A percentile compares a stretch with the other conserved stretches of the same genome.
Conservation (phyloP, 2,113 vertebrate species). For the Microtus oregoni region DNA sequence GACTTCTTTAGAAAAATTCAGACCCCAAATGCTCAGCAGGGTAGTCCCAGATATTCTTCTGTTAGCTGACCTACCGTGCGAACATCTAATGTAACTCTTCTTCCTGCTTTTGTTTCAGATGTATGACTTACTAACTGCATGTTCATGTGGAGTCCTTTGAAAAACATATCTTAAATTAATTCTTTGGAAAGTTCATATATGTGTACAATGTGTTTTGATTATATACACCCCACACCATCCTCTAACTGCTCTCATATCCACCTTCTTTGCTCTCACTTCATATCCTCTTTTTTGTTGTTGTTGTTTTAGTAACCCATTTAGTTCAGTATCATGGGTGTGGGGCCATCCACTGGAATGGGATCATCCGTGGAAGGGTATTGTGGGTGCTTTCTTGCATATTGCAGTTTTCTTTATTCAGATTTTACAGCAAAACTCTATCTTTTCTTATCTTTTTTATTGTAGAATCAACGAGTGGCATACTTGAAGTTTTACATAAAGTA, state of each 20-base stretch:
- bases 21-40: background rate
- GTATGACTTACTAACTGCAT: background rate
- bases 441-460: slow-evolving; percentile 69
- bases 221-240: no score
- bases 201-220: background rate
- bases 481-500: slow-evolving; percentile 89
- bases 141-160: background rate
- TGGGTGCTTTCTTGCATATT: background rate
- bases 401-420: background rate
- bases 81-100: background rate
- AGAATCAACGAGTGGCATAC: slow-evolving; percentile 90
- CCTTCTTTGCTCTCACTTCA: background rate
- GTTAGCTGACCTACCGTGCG: background rate
- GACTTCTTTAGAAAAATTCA: slow-evolving; percentile 8
- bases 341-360: no score
- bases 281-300: background rate
- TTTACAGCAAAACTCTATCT: slow-evolving; percentile 18
- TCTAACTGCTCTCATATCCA: background rate
- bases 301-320: background rate
- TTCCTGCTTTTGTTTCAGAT: background rate
- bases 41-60: background rate
- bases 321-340: no score
- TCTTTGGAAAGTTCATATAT: background rate
- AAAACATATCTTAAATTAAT: background rate
- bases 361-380: no score